Evolutionary conservation across 2,113 vertebrate species (phyloP).

Genomic region (Dolichotis patagonum): DNA sequence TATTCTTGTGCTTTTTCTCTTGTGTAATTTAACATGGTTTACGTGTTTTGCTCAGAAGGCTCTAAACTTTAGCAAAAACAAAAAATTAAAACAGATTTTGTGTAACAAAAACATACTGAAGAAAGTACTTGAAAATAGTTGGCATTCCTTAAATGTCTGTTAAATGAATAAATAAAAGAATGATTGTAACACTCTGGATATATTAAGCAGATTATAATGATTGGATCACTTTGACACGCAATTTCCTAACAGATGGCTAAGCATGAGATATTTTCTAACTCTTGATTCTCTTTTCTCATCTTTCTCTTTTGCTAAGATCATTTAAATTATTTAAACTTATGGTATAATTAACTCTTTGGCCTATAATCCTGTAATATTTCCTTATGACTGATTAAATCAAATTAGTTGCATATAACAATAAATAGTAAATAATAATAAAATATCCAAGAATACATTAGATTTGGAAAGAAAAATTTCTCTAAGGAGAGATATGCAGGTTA

Average conservation of each 20-base stretch:
- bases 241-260: neutral
- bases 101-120: neutral
- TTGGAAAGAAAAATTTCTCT: neutral
- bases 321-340: conserved; percentile 23
- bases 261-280: neutral
- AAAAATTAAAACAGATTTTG: neutral
- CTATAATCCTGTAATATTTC: neutral
- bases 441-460: neutral
- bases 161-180: neutral
- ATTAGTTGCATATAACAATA: neutral
- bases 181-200: neutral
- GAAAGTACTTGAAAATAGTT: neutral
- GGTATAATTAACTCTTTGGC: neutral
- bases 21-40: neutral
- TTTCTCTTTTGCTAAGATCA: neutral
- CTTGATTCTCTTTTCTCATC: neutral
- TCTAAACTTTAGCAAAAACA: neutral
- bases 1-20: neutral
- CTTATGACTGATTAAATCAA: neutral
- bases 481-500: neutral
- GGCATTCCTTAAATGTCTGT: neutral
- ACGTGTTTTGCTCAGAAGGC: neutral
- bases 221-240: neutral
- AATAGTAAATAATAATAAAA: neutral
- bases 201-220: neutral